Base-by-base conservation (phyloP, 1,140 invertebrate genomes). In the Coelopa frigida region DNA sequence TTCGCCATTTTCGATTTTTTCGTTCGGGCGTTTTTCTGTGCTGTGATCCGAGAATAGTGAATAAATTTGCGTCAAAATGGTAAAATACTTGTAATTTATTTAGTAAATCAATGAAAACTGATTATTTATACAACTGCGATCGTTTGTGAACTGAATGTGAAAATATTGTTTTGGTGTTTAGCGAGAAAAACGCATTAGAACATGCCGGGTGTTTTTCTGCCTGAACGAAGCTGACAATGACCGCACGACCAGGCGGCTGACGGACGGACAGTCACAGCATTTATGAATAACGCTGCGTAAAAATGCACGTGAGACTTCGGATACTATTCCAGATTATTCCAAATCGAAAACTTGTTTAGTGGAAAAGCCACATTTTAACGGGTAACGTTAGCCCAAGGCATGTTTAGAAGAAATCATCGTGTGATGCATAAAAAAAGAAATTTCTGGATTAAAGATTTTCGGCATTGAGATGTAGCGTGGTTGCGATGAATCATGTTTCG, bases 1-100 rank as follows among this genome's bases (percentile, higher is more conserved):
- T 46, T 46, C 44, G 44, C 44, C 44, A 46, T 46, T 46, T 46
- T 46, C 37, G 40, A 39, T 46, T 46, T 46, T 39, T 26, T 27
- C 44, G 6, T 36, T 38, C 37, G 35, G 44, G 35, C 36, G 17
- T 46, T 31, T 39, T 46, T 37, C 27, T 36, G 15, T 26, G 36
- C 37, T 39, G 36, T 26, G 35, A 37, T 14, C 35, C 27, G 37
- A 35, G 20, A 15, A 39, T 27, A 46, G 3, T 39, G 35, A 20
- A 46, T 36, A 22, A 46, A 29, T 47, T 40, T 24, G 6, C 15
- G 20, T 24, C 24, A 47, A 47, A 47, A 47, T 47, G 37, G 46
- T 41, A 39, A 41, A 35, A 22, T 35, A 29, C 10, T 12, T 11
- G 3, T 20, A 43, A 36, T 29, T 26, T 14, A 5, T 20, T 17